Percentiles rank a stretch among this genome's conserved stretches.
Conservation (phyloP, 2,888 invertebrate genomes). For the Trypoxylon attenuatum region DNA sequence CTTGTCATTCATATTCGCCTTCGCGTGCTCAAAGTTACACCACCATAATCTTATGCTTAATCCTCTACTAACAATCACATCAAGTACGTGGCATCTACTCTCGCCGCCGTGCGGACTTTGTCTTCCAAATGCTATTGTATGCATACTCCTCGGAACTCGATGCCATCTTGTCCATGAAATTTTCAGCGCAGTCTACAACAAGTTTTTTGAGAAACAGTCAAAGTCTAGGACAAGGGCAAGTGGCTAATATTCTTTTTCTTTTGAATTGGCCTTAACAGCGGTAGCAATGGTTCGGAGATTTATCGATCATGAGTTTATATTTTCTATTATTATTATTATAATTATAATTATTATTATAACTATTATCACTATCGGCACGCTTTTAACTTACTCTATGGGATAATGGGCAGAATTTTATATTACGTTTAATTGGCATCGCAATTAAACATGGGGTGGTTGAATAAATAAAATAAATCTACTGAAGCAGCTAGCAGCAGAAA, state of each 20-base stretch:
- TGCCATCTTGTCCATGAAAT: background rate
- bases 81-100: conserved; percentile 6
- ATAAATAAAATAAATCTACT: conserved; percentile 42
- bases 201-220: too few species aligned
- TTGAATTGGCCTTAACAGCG: conserved; percentile 25
- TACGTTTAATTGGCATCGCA: background rate
- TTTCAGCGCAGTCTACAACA: too few species aligned
- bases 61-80: conserved; percentile 1
- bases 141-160: background rate
- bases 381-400: conserved; percentile 4
- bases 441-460: conserved; percentile 17
- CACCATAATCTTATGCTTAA: background rate
- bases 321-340: background rate
- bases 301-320: background rate
- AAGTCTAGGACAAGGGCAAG: background rate
- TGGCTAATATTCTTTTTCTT: conserved; percentile 4
- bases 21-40: conserved; percentile 17
- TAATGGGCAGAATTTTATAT: background rate
- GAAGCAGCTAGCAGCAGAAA: too few species aligned
- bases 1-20: background rate
- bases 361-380: too few species aligned
- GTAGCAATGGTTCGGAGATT: conserved; percentile 55
- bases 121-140: background rate
- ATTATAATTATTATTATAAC: too few species aligned
- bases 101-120: background rate